Conservation (phyloP, 2,888 invertebrate genomes). For the Andrena hattorfiana region DNA sequence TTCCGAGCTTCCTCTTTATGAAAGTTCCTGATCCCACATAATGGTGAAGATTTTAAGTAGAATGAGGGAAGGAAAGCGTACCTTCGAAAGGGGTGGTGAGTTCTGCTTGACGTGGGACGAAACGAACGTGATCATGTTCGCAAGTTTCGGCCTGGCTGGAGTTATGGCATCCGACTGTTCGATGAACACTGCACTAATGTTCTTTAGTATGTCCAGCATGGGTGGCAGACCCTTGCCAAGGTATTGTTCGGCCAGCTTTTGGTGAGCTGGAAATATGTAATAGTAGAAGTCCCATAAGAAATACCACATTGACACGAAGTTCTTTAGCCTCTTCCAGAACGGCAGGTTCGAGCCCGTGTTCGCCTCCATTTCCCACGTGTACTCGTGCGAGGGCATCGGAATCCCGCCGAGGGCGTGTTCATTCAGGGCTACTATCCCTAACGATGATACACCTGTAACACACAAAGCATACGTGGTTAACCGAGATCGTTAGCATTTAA, state of each 20-base stretch:
- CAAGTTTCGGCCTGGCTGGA: conserved; percentile 46
- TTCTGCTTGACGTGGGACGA: conserved; percentile 51
- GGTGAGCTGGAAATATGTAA: fast-evolving
- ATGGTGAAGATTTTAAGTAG: not conserved
- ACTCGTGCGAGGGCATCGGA: conserved; percentile 65
- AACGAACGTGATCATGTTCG: conserved; percentile 63
- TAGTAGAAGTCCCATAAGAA: fast-evolving
- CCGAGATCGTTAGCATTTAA: not conserved
- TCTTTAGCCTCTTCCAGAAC: conserved; percentile 61
- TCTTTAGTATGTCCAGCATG: conserved; percentile 48
- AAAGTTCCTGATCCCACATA: no score
- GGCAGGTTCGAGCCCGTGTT: conserved; percentile 48
- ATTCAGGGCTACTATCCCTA: fast-evolving
- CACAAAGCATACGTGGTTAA: not conserved
- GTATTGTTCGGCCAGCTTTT: conserved; percentile 47
- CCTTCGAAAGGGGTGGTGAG: conserved; percentile 34
- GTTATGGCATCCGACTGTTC: conserved; percentile 47
- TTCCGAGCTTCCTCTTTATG: no score
- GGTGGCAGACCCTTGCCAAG: conserved; percentile 47
- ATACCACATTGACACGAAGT: conserved; percentile 45
- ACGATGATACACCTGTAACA: conserved; percentile 14
- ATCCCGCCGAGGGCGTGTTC: conserved; percentile 61
- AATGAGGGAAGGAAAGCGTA: conserved; percentile 6
- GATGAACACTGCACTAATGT: conserved; percentile 63
- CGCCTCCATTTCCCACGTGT: conserved; percentile 69